Base-by-base conservation (phyloP, 2,113 vertebrate species). In the Anhinga rufa region DNA sequence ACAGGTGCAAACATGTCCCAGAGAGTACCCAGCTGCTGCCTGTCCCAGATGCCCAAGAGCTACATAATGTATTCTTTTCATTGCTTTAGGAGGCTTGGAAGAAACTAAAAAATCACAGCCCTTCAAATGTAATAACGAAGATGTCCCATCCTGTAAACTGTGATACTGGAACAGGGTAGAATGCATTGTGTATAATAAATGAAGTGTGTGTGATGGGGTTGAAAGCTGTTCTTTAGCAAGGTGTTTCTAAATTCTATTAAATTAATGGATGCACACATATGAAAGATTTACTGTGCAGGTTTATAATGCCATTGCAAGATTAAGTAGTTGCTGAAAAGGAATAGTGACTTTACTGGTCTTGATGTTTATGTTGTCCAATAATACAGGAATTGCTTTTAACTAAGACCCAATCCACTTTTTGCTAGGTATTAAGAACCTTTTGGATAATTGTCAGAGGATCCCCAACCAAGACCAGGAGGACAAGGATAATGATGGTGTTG, bases 391-490 rank as follows among this genome's bases (percentile, higher is more conserved):
- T 82, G 9, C 57, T 12, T 86, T 64, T 44, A 13, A 38, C 51
- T 90, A 68, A 86, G 17, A 57, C 31, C 42, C n/a, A 20, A 49
- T 61, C 7, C 8, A 14, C 91, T 95, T 94, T 92, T 96, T 38
- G 29, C 12, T 92, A 99, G 99, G 99, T 76, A 97, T 99, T 95
- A 99, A 98, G 93, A 99, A 99, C 91, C 97, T 99, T 95, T 96
- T 99, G 81, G 99, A 99, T 96, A 99, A 99, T 96, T 99, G 99
- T 95, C 99, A 98, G 64, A 98, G 84, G 81, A 98, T 99, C 66
- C 97, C 99, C 46, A 99, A 99, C 75, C 85, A 57, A 75, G 98
- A 99, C 94, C 99, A 99, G 93, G 94, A 78, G 44, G 99, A 99
- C 93, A 97, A 36, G 93, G 99, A 99, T 95, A 98, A 96, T 14